Conservation (phyloP, 2,797 vertebrate genomes). For the Spinibarbus caldwelli region DNA sequence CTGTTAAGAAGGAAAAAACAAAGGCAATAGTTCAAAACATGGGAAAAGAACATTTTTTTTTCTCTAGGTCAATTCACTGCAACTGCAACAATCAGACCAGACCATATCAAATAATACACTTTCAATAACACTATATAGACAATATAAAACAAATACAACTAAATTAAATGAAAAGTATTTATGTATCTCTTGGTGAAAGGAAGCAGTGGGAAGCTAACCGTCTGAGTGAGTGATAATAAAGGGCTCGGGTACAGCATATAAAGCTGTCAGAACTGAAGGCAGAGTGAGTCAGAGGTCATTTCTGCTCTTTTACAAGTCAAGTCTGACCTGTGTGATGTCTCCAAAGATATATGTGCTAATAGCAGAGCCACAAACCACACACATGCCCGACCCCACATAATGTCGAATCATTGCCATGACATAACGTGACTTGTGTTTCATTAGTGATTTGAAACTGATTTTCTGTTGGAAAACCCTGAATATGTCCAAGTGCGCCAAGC, state of each 20-base stretch:
- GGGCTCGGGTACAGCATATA: constrained; percentile 24
- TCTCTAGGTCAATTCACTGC: neutral
- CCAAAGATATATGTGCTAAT: constrained; percentile 48
- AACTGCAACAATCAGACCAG: constrained; percentile 1
- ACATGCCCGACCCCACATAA: neutral
- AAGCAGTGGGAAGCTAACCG: constrained; percentile 14
- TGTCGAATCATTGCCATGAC: neutral
- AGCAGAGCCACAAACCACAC: neutral
- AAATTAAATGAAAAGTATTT: constrained; percentile 45
- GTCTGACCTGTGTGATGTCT: constrained; percentile 53
- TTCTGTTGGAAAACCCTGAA: constrained; percentile 2
- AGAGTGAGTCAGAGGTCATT: constrained; percentile 56
- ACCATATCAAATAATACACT: constrained; percentile 31
- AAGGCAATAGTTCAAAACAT: constrained; percentile 23
- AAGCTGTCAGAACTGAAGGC: constrained; percentile 53
- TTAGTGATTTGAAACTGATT: constrained; percentile 3
- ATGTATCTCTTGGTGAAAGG: constrained; percentile 47
- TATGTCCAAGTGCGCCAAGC: neutral
- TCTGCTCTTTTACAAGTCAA: constrained; percentile 54
- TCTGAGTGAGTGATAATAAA: constrained; percentile 50
- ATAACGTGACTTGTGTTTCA: neutral
- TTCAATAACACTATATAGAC: neutral
- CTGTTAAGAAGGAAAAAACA: constrained; percentile 70
- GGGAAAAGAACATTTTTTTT: constrained; percentile 29
- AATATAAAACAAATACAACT: constrained; percentile 9